These are phyloP conservation scores for Typhlomys cinereus DNA, from an alignment of 2,113 vertebrate genomes.

Conservation along the genomic window DNA sequence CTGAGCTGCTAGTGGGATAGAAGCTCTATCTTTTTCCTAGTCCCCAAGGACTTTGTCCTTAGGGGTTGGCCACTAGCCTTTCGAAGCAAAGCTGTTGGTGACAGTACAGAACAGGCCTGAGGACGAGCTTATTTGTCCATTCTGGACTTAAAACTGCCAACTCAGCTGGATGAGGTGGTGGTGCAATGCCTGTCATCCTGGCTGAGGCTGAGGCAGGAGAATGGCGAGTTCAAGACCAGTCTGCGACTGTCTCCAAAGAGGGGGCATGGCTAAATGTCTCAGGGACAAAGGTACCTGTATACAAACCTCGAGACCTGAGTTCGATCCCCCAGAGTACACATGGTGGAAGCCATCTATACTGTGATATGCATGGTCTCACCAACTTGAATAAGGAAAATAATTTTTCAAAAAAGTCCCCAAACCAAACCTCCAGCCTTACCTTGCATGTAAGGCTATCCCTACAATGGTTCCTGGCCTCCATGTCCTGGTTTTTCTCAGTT, in stretches of 20 bases:
- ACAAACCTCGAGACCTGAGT: no score
- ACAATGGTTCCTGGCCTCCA: not conserved
- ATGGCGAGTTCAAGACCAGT: not conserved
- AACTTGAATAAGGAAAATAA: no score
- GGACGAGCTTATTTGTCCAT: not conserved
- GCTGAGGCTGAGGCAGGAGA: not conserved
- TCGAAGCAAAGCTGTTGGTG: not conserved
- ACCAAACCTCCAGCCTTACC: not conserved
- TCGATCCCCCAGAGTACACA: no score
- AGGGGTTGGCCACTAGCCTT: accelerated
- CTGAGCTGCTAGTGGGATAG: not conserved
- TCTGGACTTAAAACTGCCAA: not conserved
- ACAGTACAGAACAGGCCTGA: not conserved
- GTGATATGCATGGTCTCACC: no score
- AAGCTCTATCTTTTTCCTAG: not conserved
- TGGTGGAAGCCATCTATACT: no score
- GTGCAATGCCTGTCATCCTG: not conserved
- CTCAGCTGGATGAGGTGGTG: not conserved
- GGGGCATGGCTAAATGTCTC: no score
- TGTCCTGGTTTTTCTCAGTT: accelerated
- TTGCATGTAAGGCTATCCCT: not conserved
- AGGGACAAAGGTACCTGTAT: no score
- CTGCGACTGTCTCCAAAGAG: not conserved
- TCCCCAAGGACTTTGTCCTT: not conserved
- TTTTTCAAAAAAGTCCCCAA: not conserved